phyloP scores from a whole-genome alignment of 2,113 vertebrate genomes.

The Scophthalmus maximus region DNA sequence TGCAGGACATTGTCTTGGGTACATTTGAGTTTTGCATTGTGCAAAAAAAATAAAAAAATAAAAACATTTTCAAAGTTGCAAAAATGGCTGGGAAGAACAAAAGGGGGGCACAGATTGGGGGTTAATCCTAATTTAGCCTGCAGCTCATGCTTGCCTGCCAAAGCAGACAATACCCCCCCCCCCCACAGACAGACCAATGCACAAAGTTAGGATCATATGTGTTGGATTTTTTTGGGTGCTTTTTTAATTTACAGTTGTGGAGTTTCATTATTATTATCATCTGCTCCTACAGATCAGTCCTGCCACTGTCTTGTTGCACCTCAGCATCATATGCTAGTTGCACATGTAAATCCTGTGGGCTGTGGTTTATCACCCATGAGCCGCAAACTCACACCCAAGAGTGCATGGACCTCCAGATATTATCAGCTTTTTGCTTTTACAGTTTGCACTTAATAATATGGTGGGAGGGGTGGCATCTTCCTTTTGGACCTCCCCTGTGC shows the following conservation, averaged over 20 bases:
- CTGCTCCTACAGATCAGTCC: neutral
- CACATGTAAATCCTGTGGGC: constrained; percentile 17
- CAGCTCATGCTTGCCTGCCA: neutral
- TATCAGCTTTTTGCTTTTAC: neutral
- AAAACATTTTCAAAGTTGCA: neutral
- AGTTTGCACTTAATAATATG: too few relatives aligned
- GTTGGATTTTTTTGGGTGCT: too few relatives aligned
- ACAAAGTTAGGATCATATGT: too few relatives aligned
- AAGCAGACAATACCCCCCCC: neutral
- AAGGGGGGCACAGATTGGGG: neutral
- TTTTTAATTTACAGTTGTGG: too few relatives aligned
- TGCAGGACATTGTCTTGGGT: too few relatives aligned
- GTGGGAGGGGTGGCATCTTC: constrained; percentile 2
- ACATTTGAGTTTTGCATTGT: too few relatives aligned
- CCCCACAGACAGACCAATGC: too few relatives aligned
- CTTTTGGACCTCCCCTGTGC: neutral
- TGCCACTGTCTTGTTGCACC: neutral
- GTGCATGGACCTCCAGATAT: neutral
- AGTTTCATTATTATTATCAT: neutral
- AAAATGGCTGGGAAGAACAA: neutral
- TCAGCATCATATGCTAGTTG: neutral
- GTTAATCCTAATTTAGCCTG: constrained; percentile 9
- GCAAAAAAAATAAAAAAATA: too few relatives aligned
- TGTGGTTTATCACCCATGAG: constrained; percentile 11
- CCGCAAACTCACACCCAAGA: neutral